Evolutionary conservation across 2,113 vertebrate species (phyloP).

Genomic region (Hydrolagus affinis): DNA sequence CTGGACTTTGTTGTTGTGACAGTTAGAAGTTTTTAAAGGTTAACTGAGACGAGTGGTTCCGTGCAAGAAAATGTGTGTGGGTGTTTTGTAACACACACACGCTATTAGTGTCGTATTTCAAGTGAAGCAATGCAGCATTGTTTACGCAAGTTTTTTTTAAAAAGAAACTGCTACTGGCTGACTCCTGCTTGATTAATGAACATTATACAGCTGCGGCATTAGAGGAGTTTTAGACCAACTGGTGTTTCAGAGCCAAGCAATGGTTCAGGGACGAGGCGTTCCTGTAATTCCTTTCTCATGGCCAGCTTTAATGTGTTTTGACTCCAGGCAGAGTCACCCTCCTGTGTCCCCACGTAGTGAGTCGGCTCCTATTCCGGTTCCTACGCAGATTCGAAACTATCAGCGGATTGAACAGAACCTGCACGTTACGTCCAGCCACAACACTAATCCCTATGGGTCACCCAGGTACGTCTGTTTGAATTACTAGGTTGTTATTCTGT

Average conservation of each 20-base stretch:
- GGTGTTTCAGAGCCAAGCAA: neutral
- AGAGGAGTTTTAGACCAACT: neutral
- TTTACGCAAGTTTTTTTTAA: neutral
- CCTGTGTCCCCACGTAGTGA: conserved; percentile 74
- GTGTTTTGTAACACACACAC: neutral
- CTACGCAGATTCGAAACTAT: conserved; percentile 90
- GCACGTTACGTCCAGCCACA: conserved; percentile 66
- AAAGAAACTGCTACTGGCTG: neutral
- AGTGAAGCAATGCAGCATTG: neutral
- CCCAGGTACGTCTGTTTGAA: conserved; percentile 68
- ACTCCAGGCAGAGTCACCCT: conserved; percentile 64
- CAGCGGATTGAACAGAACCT: conserved; percentile 96
- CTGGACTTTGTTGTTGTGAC: neutral
- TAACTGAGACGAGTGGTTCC: neutral
- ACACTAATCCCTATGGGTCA: conserved; percentile 68
- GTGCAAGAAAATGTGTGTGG: neutral
- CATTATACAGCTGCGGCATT: neutral
- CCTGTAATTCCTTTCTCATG: neutral
- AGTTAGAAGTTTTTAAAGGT: neutral
- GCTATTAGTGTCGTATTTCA: neutral
- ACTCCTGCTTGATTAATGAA: neutral
- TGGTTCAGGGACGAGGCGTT: neutral
- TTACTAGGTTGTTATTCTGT: neutral
- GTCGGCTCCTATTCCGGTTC: conserved; percentile 85
- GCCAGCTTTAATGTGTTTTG: conserved; percentile 11